Percentiles rank a stretch among this genome's conserved stretches.
These are phyloP conservation scores for Artibeus lituratus DNA, from an alignment of 2,797 vertebrate genomes.

Conservation along the genomic window DNA sequence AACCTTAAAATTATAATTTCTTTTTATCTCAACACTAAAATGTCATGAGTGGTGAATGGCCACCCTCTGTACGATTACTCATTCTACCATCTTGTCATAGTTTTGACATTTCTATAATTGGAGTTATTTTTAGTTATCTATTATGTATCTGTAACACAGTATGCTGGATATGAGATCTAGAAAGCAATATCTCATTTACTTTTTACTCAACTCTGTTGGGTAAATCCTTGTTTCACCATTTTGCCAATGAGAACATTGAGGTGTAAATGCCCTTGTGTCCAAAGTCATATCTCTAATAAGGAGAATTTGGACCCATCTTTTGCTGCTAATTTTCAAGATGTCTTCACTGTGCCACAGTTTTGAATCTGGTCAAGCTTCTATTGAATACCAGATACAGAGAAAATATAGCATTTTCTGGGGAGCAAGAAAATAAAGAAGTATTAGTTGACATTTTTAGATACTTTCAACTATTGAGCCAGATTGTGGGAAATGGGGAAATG, in stretches of 20 bases:
- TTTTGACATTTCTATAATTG: not conserved
- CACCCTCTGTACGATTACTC: not conserved
- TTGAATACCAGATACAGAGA: slow-evolving; percentile 51
- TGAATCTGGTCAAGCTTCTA: slow-evolving; percentile 28
- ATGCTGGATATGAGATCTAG: not conserved
- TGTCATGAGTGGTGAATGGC: not conserved
- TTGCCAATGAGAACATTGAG: not conserved
- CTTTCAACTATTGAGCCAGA: slow-evolving; percentile 74
- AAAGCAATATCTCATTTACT: not conserved
- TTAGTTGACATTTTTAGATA: slow-evolving; percentile 77
- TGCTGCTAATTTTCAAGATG: slow-evolving; percentile 26
- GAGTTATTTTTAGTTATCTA: not conserved
- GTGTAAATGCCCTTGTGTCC: not conserved
- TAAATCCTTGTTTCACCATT: not conserved
- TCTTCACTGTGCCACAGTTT: slow-evolving; percentile 7
- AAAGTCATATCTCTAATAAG: not conserved
- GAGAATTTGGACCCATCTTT: not conserved
- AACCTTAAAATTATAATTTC: not conserved
- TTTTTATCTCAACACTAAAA: slow-evolving; percentile 18
- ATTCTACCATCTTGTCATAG: not conserved
- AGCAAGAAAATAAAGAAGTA: slow-evolving; percentile 70
- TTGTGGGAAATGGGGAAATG: slow-evolving; percentile 74
- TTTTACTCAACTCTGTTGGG: not conserved
- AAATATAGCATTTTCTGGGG: slow-evolving; percentile 44
- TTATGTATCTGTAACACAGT: not conserved